Evolutionary conservation across 2,888 invertebrate species (phyloP), one percentile per base, ranked within the genome.

Genomic region (Mythimna vitellina): DNA sequence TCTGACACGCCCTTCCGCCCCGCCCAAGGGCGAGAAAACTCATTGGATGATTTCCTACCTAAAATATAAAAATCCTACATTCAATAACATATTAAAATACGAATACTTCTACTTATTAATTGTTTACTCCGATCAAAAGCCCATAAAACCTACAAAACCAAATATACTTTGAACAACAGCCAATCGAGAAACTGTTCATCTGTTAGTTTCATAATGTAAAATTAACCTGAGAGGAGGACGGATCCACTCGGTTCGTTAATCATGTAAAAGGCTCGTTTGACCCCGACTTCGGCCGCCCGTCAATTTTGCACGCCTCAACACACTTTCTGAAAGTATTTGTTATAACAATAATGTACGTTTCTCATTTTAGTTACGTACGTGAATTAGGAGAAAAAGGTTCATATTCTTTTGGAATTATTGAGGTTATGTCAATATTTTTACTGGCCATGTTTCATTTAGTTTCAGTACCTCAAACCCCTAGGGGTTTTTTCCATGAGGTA

Each of bases 251-350:
- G 78, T 80, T 82, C 73, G 73, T 82, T 80, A 80, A 73, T 78
- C 82, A 78, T 14, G 64, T 81, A 82, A 80, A 81, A 70, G 66
- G 65, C 56, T 65, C 58, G 32, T 29, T 53, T 42, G 73, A 73
- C 78, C 79, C 66, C 80, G 42, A 69, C 57, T 74, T 61, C 78
- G 58, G 58, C 69, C 80, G 54, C 54, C 76, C 72, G 54, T 64
- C 70, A 87, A 87, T 85, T 86, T 83, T 63, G 29, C 38, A 87
- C 89, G 90, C 90, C 88, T 90, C 88, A 84, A 76, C 70, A 82
- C 80, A 69, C 82, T 83, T 74, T 22, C 69, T 77, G 88, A 76
- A 49, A 51, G 35, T 56, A 29, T 22, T 12, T 68, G 70, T 73
- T 68, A 78, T 73, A 77, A 77, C 78, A 81, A 80, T 77, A 71